These are phyloP conservation scores for Belgica antarctica DNA, from an alignment of 2,888 invertebrate species.

Conservation along the genomic window DNA sequence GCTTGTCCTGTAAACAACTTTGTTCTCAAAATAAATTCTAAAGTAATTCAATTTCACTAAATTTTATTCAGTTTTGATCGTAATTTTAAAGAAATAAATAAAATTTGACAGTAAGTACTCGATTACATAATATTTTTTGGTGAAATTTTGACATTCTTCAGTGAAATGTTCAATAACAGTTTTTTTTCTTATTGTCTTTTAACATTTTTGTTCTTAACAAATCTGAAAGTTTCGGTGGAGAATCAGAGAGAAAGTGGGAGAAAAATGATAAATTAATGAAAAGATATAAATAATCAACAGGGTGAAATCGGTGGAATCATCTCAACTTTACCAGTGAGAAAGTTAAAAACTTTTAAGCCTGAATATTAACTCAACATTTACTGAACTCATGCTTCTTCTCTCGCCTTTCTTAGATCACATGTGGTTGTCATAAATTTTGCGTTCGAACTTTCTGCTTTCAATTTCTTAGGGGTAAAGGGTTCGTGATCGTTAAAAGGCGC, in stretches of 20 bases:
- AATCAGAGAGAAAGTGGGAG: background rate
- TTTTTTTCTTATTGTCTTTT: background rate
- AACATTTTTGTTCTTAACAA: background rate
- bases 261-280: background rate
- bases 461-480: too few relatives aligned
- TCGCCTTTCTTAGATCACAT: background rate
- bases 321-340: background rate
- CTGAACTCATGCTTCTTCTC: background rate
- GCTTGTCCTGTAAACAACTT: too few relatives aligned
- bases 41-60: constrained; percentile 8
- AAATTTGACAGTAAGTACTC: background rate
- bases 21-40: too few relatives aligned
- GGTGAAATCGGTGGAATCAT: background rate
- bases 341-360: background rate
- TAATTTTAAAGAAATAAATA: constrained; percentile 2
- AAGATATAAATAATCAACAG: background rate
- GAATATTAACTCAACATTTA: background rate
- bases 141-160: constrained; percentile 8
- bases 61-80: background rate
- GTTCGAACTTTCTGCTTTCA: background rate
- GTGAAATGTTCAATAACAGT: background rate
- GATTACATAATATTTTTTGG: background rate
- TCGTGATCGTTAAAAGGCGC: background rate
- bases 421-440: background rate
- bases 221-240: too few relatives aligned